A percentile compares a stretch with the other conserved stretches of the same genome.
These are phyloP conservation scores for Luperina testacea DNA, from an alignment of 2,888 invertebrate species.

Conservation along the genomic window DNA sequence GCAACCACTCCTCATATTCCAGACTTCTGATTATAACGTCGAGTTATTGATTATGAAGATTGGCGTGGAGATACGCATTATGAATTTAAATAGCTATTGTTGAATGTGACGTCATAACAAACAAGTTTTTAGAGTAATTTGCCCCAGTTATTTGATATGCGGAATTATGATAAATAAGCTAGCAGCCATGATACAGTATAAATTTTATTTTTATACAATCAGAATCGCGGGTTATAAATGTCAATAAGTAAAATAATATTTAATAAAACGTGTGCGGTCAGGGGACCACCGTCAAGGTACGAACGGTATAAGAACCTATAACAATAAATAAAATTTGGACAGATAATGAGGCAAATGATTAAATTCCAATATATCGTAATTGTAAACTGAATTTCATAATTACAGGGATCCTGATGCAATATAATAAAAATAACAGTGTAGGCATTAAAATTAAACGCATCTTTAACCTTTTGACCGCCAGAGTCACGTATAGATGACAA, in stretches of 20 bases:
- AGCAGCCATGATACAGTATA: not conserved
- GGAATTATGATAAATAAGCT: conserved; percentile 5
- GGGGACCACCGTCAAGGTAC: not conserved
- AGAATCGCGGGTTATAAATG: not conserved
- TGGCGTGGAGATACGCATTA: conserved; percentile 11
- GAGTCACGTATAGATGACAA: too few relatives aligned
- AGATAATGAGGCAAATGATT: not conserved
- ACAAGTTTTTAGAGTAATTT: not conserved
- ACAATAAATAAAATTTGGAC: not conserved
- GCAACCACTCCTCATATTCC: not conserved
- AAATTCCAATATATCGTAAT: not conserved
- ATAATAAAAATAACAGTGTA: not conserved
- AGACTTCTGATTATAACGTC: not conserved
- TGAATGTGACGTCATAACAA: conserved; percentile 30
- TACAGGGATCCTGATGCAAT: not conserved
- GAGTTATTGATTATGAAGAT: conserved; percentile 3
- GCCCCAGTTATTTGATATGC: not conserved
- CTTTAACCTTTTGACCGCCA: not conserved
- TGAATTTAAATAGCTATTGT: conserved; percentile 39
- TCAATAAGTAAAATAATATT: not conserved
- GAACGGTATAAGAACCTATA: not conserved
- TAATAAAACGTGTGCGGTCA: not conserved
- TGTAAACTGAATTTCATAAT: not conserved
- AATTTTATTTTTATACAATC: not conserved
- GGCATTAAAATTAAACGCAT: not conserved